Evolutionary conservation across 2,113 vertebrate species (phyloP).

Genomic region (Equus quagga): DNA sequence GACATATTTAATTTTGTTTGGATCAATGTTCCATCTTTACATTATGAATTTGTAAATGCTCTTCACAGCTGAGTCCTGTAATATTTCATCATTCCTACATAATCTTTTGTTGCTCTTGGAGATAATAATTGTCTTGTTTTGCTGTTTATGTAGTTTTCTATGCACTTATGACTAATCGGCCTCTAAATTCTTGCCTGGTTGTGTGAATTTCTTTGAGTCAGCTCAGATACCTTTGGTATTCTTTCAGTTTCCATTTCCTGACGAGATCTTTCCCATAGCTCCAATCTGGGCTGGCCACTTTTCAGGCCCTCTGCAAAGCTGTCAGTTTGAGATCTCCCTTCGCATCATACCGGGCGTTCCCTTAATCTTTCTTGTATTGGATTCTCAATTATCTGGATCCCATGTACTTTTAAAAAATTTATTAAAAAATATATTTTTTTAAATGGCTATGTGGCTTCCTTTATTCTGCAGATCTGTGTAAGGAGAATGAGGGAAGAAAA

Average conservation of each 20-base stretch:
- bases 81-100: background rate
- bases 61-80: constrained; percentile 20
- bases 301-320: background rate
- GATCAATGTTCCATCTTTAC: background rate
- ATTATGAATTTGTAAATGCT: background rate
- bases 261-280: background rate
- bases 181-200: background rate
- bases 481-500: background rate
- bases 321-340: background rate
- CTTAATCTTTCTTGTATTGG: background rate
- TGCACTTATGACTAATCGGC: background rate
- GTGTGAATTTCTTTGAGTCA: constrained; percentile 14
- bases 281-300: background rate
- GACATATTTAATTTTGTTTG: background rate
- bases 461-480: background rate
- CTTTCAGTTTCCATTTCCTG: background rate
- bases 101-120: background rate
- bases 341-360: background rate
- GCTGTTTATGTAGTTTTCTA: constrained; percentile 1
- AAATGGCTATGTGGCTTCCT: background rate
- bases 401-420: background rate
- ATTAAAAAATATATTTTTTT: background rate
- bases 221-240: background rate
- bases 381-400: background rate
- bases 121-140: background rate